Evolutionary conservation across 1,140 invertebrate genomes (phyloP).

Genomic region (Macrocentrus cingulum): DNA sequence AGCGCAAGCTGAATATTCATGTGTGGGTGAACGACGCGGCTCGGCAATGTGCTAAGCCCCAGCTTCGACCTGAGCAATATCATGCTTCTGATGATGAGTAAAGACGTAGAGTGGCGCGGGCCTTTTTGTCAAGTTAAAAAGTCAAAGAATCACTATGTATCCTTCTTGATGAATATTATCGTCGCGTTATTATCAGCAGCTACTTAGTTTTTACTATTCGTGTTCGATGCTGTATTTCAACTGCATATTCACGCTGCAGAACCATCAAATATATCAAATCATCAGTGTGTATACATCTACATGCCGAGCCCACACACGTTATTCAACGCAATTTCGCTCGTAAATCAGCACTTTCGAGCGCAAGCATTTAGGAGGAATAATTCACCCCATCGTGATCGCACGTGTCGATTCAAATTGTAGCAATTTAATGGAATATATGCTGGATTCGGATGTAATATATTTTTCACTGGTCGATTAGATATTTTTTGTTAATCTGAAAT

Average conservation of each 20-base stretch:
- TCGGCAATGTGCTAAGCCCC: constrained; percentile 49
- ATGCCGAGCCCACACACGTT: constrained; percentile 5
- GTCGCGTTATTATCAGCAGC: too few species aligned
- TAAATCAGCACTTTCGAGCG: constrained; percentile 5
- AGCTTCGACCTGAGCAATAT: background rate
- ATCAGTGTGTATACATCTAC: constrained; percentile 1
- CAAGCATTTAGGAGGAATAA: background rate
- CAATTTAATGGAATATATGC: constrained; percentile 2
- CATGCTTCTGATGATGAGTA: background rate
- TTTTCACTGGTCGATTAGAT: background rate
- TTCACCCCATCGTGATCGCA: background rate
- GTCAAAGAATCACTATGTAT: too few species aligned
- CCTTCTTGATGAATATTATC: too few species aligned
- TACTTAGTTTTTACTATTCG: too few species aligned
- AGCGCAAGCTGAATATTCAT: constrained; percentile 54
- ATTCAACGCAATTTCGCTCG: constrained; percentile 16
- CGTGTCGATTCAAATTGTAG: constrained; percentile 5
- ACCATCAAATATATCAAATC: constrained; percentile 8
- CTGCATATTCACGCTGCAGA: background rate
- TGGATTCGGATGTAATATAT: too few species aligned
- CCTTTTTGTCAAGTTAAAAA: background rate
- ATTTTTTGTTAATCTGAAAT: too few species aligned
- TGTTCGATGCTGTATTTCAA: too few species aligned
- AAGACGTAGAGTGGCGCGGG: background rate
- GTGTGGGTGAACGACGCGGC: constrained; percentile 49